Base-by-base conservation (phyloP, 2,888 invertebrate genomes). In the Drosophila neutralis region DNA sequence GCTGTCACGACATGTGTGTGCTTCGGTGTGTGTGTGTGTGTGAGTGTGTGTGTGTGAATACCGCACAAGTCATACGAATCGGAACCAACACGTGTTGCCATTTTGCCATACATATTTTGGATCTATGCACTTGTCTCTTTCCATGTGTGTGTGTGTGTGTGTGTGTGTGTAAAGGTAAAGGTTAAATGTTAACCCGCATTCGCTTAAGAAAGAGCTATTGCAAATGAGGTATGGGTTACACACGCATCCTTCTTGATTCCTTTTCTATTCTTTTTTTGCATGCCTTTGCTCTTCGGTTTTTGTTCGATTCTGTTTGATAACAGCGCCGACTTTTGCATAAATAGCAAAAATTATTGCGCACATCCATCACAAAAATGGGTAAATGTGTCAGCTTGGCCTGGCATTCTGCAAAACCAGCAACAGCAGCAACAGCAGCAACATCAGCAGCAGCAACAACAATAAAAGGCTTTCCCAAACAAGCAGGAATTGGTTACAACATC, bases 281-380 rank as follows among this genome's bases (percentile, higher is more conserved):
- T 45, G 45, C 36, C 13, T 24, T 45, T 21, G 0, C 45, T 45
- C 13, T 36, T 33, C 27, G 49, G 42, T 35, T 63, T 62, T 48
- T 35, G 36, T 33, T 36, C 42, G 21, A 45, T 48, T 10, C 35
- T 36, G 31, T 35, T 70, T 80, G 83, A 80, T 80, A 90, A 83
- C 77, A 73, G 78, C 76, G 69, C 64, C 78, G 72, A 76, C 77
- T 79, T 83, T 82, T 80, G 90, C 89, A 89, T 90, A 89, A 89
- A 89, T 87, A 87, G 87, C 81, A 73, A 78, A 89, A 89, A 89
- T 89, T 87, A 89, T 90, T 87, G 83, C 80, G 75, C 83, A 70
- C 87, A 89, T 89, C 86, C 86, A 89, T 89, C 90, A 90, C 82
- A 79, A 82, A 82, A 82, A 79, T 73, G 77, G 78, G 69, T 59